phyloP scores from a whole-genome alignment of 2,113 vertebrate species.

The Ictalurus punctatus region DNA sequence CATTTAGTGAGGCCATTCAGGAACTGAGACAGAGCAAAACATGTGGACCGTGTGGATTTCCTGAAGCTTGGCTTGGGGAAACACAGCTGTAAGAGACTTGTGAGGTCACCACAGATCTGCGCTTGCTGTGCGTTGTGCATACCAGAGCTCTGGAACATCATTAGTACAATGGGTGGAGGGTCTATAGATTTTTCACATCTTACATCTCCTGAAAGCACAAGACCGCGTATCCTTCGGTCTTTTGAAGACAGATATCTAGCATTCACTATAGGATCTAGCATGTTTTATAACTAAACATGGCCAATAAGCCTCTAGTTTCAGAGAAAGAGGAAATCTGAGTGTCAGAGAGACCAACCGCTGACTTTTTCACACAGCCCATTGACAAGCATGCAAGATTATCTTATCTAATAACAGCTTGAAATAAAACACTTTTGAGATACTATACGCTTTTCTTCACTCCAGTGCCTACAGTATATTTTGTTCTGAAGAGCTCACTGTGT shows the following conservation, averaged over 20 bases:
- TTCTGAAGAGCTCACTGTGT: background rate
- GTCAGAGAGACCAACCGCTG: background rate
- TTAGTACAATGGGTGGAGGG: constrained; percentile 3
- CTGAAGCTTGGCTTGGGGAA: constrained; percentile 23
- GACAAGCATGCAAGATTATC: background rate
- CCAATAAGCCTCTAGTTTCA: background rate
- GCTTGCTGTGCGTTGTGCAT: background rate
- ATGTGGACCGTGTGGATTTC: constrained; percentile 28
- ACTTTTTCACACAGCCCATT: background rate
- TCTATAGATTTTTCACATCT: background rate
- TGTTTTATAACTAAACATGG: background rate
- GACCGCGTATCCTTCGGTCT: background rate
- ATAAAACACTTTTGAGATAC: background rate
- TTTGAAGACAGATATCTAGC: background rate
- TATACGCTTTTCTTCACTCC: background rate
- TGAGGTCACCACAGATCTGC: constrained; percentile 27
- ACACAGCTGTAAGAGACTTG: constrained; percentile 16
- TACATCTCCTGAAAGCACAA: background rate
- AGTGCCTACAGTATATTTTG: background rate
- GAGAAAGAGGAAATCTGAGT: background rate
- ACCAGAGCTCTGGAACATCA: constrained; percentile 20
- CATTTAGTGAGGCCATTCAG: background rate
- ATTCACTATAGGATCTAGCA: background rate
- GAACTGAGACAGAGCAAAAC: background rate
- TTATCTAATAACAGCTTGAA: background rate